Conservation (phyloP, 2,888 invertebrate genomes). For the Ferrisia virgata region DNA sequence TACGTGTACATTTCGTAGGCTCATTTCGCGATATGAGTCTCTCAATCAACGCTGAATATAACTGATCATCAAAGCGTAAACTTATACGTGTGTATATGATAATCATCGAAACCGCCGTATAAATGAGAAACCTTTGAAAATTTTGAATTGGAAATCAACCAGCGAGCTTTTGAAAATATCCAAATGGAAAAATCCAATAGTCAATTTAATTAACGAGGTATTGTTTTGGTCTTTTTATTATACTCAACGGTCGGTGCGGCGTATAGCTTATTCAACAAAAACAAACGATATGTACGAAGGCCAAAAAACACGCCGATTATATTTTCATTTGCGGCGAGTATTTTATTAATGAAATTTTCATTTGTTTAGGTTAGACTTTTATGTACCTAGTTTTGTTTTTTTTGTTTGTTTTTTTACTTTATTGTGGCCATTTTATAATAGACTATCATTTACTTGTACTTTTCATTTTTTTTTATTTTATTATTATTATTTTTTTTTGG, state of each 20-base stretch:
- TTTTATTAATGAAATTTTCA: neutral
- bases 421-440: neutral
- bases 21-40: neutral
- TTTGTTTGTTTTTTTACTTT: neutral
- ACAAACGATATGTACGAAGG: neutral
- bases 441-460: neutral
- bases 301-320: neutral
- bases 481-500: neutral
- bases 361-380: neutral
- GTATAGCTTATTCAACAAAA: neutral
- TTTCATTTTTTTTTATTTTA: neutral
- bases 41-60: neutral
- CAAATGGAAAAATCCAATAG: neutral
- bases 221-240: neutral
- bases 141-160: conserved; percentile 11
- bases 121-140: conserved; percentile 1
- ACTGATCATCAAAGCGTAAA: neutral
- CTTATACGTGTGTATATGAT: neutral
- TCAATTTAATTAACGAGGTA: neutral
- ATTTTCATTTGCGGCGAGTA: neutral
- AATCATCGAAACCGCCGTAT: neutral
- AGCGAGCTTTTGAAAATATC: neutral
- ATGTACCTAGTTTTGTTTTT: too few relatives aligned
- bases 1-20: too few relatives aligned
- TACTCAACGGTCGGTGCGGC: neutral